Evolutionary conservation across 2,888 invertebrate species (phyloP).

Genomic region (Lasioglossum figueresi): DNA sequence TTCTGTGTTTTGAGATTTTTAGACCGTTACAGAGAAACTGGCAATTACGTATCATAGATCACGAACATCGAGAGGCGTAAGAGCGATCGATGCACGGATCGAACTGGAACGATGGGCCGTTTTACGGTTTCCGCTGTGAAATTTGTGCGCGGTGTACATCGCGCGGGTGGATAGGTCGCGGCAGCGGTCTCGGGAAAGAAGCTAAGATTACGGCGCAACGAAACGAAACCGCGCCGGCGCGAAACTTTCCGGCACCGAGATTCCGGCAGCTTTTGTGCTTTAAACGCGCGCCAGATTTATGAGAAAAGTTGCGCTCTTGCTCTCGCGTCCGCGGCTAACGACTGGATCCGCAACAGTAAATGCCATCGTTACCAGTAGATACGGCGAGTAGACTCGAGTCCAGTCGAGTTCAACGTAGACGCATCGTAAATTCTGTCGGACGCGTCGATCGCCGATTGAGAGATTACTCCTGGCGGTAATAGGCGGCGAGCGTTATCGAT

Average conservation of each 20-base stretch:
- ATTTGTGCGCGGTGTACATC: no score
- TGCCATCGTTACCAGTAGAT: constrained; percentile 37
- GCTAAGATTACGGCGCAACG: constrained; percentile 8
- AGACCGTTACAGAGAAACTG: no score
- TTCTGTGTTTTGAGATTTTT: no score
- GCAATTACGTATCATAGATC: no score
- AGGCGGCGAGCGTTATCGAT: constrained; percentile 4
- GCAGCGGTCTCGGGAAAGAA: no score
- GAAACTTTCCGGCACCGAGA: constrained; percentile 43
- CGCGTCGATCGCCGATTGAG: constrained; percentile 32
- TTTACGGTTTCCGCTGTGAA: no score
- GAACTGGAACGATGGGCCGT: no score
- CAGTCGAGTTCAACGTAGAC: constrained; percentile 21
- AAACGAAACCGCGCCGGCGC: constrained; percentile 13
- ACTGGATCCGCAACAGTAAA: constrained; percentile 28
- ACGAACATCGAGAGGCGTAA: no score
- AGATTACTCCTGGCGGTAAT: constrained; percentile 4
- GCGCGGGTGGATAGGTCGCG: no score
- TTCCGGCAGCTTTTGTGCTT: constrained; percentile 25
- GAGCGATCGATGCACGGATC: no score
- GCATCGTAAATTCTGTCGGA: constrained; percentile 26
- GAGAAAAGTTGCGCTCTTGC: constrained; percentile 22
- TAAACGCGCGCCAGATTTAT: constrained; percentile 41
- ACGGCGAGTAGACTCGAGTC: not conserved
- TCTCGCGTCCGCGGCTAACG: not conserved